Base-by-base conservation (phyloP, 1,140 invertebrate genomes). In the Meloidogyne floridensis region DNA sequence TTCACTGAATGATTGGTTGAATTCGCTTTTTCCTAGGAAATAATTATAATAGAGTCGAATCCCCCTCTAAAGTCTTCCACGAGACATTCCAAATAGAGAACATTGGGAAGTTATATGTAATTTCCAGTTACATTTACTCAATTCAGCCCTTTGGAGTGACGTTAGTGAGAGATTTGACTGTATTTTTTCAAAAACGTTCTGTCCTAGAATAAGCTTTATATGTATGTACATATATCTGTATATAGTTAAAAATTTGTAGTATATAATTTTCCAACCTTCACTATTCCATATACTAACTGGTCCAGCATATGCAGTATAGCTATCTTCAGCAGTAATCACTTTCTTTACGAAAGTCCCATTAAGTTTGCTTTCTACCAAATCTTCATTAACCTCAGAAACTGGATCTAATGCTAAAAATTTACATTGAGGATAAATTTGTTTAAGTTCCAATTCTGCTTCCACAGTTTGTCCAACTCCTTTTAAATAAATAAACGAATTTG, bases 321-420 rank as follows among this genome's bases (percentile, higher is more conserved):
- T 59, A 59, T 59, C 56, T 78, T 78, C 65, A 10, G 47, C 77
- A 65, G 65, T 54, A 70, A 78, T 70, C 13, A 71, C 77, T 10
- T 18, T 71, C 47, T 78, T 51, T 13, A 78, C n/a, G 71, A 78
- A 78, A 51, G 32, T 78, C 15, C 77, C 77, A n/a, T 71, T 71
- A 42, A 78, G 47, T 78, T 78, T 32, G 8, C n/a, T 65, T 18
- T 59, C 2, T 15, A 65, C 65, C 56, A 78, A 78, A 71, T 71
- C 18, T 11, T 42, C 77, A 43, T 78, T 78, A 11, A 78, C 42
- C 10, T 72, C 77, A 3, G 77, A 65, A 11, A 71, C 69, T 71
- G 77, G 77, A 65, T 78, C 77, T 11, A 71, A 65, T 47, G 77
- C 47, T n/a, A 78, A 51, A 18, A 78, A 42, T 20, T n/a, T 53